phyloP scores from a whole-genome alignment of 1,140 invertebrate species.

The Chrysomallon squamiferum region DNA sequence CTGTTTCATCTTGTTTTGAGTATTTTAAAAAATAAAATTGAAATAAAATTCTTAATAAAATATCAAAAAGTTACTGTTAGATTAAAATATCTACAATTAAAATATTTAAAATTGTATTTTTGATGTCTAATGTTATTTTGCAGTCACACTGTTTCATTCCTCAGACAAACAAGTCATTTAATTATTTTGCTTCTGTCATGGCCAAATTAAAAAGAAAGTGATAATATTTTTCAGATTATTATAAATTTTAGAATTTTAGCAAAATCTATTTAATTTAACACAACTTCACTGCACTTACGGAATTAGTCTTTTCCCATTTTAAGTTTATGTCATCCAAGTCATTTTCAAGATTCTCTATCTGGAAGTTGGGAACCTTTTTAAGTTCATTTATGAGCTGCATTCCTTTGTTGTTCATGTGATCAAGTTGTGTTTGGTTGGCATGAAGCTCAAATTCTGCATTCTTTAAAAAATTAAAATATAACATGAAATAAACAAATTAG shows the following conservation, averaged over 20 bases:
- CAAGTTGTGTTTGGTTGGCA: constrained; percentile 52
- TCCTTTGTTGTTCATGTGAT: constrained; percentile 57
- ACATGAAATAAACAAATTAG: background rate
- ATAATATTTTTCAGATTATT: too few species aligned
- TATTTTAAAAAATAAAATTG: background rate
- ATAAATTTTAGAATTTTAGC: too few species aligned
- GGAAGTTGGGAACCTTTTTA: constrained; percentile 75
- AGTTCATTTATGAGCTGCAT: constrained; percentile 57
- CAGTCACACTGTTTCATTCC: too few species aligned
- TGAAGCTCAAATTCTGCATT: constrained; percentile 60
- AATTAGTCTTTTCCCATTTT: constrained; percentile 78
- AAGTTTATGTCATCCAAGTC: constrained; percentile 63
- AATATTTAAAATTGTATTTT: too few species aligned
- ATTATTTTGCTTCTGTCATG: too few species aligned
- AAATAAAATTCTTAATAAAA: too few species aligned
- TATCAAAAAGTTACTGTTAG: too few species aligned
- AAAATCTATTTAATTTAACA: too few species aligned
- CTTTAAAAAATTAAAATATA: constrained; percentile 30
- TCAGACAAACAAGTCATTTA: too few species aligned
- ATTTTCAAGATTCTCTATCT: constrained; percentile 63
- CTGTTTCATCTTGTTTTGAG: background rate
- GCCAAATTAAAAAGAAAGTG: too few species aligned
- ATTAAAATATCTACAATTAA: too few species aligned
- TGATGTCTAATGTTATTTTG: too few species aligned
- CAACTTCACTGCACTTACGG: constrained; percentile 64